These are phyloP conservation scores for Lathronympha strigana DNA, from an alignment of 2,888 invertebrate genomes.

Conservation along the genomic window DNA sequence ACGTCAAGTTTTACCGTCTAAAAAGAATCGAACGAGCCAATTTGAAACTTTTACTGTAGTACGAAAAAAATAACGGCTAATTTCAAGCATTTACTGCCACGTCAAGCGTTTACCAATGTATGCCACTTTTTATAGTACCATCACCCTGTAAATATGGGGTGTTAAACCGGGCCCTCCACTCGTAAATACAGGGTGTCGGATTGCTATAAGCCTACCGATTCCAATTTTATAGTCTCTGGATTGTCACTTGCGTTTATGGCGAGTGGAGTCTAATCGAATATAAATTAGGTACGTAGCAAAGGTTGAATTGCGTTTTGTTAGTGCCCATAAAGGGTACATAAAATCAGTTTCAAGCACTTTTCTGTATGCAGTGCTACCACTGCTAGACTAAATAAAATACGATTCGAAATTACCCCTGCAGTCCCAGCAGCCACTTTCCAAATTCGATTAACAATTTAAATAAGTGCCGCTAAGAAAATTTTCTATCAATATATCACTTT, in stretches of 20 bases:
- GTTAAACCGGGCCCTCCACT: slow-evolving; percentile 69
- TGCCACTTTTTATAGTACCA: slow-evolving; percentile 72
- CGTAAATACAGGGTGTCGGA: slow-evolving; percentile 72
- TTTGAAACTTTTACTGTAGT: slow-evolving; percentile 31
- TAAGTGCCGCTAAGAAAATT: neutral
- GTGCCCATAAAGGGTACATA: slow-evolving; percentile 17
- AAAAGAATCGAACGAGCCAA: slow-evolving; percentile 33
- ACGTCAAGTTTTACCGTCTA: slow-evolving; percentile 6
- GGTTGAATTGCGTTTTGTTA: slow-evolving; percentile 31
- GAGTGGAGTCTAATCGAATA: slow-evolving; percentile 61
- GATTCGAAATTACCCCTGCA: no score
- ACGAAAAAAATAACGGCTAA: slow-evolving; percentile 35
- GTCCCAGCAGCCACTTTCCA: neutral
- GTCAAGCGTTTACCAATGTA: slow-evolving; percentile 77
- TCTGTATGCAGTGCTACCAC: neutral
- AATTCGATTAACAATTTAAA: neutral
- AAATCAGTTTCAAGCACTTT: neutral
- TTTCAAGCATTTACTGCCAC: slow-evolving; percentile 54
- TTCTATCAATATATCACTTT: slow-evolving; percentile 29
- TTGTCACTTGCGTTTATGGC: slow-evolving; percentile 64
- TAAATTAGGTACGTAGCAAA: slow-evolving; percentile 50
- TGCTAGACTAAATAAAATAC: neutral
- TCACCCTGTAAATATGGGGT: slow-evolving; percentile 65
- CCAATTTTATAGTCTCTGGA: slow-evolving; percentile 38
- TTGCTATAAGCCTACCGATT: slow-evolving; percentile 71